These are phyloP conservation scores for Dryomyza anilis DNA, from an alignment of 2,888 invertebrate species.

Conservation along the genomic window DNA sequence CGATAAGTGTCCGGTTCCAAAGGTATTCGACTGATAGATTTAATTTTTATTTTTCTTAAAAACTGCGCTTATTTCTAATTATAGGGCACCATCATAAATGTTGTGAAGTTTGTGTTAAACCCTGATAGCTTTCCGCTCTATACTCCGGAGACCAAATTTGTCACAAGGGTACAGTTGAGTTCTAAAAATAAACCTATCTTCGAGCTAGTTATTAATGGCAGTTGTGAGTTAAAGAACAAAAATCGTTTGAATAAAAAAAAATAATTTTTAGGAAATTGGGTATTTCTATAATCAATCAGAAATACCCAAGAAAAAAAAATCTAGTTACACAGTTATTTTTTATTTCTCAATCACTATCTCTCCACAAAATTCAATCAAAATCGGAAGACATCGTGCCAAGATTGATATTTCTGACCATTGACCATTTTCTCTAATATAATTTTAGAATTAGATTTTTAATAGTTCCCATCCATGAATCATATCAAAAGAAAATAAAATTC, in stretches of 20 bases:
- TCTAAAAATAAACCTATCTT: not conserved
- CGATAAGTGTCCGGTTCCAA: slow-evolving; percentile 23
- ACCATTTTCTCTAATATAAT: too few species aligned
- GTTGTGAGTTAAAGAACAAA: not conserved
- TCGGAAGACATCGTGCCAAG: too few species aligned
- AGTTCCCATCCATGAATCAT: too few species aligned
- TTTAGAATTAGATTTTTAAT: too few species aligned
- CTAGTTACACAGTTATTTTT: too few species aligned
- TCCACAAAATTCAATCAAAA: too few species aligned
- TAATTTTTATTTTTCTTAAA: not conserved
- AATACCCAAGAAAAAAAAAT: too few species aligned
- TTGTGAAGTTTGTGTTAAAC: slow-evolving; percentile 13
- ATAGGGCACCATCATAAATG: slow-evolving; percentile 16
- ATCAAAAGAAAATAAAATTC: not conserved
- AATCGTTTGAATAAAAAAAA: too few species aligned
- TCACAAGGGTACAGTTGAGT: slow-evolving; percentile 3
- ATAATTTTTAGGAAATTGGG: too few species aligned
- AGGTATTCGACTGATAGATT: slow-evolving; percentile 1
- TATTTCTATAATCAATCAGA: too few species aligned
- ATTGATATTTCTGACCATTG: too few species aligned
- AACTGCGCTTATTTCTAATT: not conserved
- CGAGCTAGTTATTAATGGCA: not conserved
- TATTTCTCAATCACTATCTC: too few species aligned
- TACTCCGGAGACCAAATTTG: slow-evolving; percentile 27
- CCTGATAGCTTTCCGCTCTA: slow-evolving; percentile 26